A percentile compares a stretch with the other conserved stretches of the same genome.
phyloP scores from a whole-genome alignment of 1,140 invertebrate species.

The Aphidius ervi region DNA sequence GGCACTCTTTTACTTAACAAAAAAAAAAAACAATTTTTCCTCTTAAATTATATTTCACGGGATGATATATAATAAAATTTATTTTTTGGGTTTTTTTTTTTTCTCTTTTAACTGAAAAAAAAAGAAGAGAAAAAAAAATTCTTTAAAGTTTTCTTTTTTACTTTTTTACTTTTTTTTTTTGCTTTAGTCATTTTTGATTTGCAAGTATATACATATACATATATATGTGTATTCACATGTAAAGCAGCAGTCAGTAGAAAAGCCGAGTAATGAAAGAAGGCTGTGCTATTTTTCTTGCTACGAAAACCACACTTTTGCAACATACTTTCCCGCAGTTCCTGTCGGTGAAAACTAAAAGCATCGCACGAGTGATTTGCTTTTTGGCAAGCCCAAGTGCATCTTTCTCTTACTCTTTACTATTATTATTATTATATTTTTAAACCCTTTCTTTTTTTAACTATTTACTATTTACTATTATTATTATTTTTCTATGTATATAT shows the following conservation, averaged over 20 bases:
- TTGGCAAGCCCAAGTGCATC: conserved; percentile 10
- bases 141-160: too few relatives aligned
- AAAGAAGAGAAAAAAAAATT: too few relatives aligned
- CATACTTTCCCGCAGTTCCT: conserved; percentile 12
- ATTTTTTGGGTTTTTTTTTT: too few relatives aligned
- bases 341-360: conserved; percentile 18
- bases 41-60: neutral
- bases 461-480: too few relatives aligned
- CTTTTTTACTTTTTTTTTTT: too few relatives aligned
- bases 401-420: neutral
- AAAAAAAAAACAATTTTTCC: neutral
- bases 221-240: neutral
- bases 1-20: too few relatives aligned
- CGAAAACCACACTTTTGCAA: neutral
- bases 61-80: neutral
- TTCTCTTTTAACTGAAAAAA: too few relatives aligned
- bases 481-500: neutral
- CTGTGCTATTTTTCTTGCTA: neutral
- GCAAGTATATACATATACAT: too few relatives aligned
- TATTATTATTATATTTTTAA: neutral
- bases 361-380: conserved; percentile 19
- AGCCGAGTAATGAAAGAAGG: conserved; percentile 1
- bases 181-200: too few relatives aligned
- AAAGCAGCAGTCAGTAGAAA: neutral
- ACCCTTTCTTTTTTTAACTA: too few relatives aligned